These are phyloP conservation scores for Andrena marginata DNA, from an alignment of 2,888 invertebrate species.

Conservation along the genomic window DNA sequence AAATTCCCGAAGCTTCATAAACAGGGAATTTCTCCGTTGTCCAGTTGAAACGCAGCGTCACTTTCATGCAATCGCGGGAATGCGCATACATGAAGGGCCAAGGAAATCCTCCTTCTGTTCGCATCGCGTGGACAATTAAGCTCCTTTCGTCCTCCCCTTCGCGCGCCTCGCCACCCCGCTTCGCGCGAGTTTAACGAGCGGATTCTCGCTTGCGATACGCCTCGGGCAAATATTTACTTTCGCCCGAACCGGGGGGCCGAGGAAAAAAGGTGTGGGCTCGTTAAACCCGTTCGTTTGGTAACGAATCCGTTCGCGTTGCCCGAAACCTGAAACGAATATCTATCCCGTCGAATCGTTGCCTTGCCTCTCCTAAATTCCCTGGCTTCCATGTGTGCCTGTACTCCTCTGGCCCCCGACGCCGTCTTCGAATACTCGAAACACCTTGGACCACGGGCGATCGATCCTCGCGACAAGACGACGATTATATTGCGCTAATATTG, in stretches of 20 bases:
- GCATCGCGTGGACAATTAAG: too few relatives aligned
- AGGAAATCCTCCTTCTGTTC: too few relatives aligned
- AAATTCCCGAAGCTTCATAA: too few relatives aligned
- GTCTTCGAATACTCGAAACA: not conserved
- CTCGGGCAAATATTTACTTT: conserved; percentile 44
- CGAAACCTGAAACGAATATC: conserved; percentile 1
- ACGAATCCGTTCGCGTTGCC: conserved; percentile 5
- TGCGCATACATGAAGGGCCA: too few relatives aligned
- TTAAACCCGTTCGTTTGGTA: conserved; percentile 28
- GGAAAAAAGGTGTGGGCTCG: conserved; percentile 33
- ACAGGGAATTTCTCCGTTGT: too few relatives aligned
- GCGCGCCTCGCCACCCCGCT: conserved; percentile 19
- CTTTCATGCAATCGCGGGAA: too few relatives aligned
- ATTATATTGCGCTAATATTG: conserved; percentile 78
- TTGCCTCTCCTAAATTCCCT: too few relatives aligned
- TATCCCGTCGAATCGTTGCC: too few relatives aligned
- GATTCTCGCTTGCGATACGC: conserved; percentile 1
- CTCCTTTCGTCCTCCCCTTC: conserved; percentile 2
- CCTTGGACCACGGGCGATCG: not conserved
- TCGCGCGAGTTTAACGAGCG: conserved; percentile 16
- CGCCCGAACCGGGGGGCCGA: conserved; percentile 14
- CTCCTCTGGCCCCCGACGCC: too few relatives aligned
- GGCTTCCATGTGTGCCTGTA: too few relatives aligned
- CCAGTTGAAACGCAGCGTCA: too few relatives aligned
- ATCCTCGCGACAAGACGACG: conserved; percentile 66